Evolutionary conservation across 2,888 invertebrate genomes (phyloP), one percentile per base, ranked within the genome.

Genomic region (Augochlorella aurata): DNA sequence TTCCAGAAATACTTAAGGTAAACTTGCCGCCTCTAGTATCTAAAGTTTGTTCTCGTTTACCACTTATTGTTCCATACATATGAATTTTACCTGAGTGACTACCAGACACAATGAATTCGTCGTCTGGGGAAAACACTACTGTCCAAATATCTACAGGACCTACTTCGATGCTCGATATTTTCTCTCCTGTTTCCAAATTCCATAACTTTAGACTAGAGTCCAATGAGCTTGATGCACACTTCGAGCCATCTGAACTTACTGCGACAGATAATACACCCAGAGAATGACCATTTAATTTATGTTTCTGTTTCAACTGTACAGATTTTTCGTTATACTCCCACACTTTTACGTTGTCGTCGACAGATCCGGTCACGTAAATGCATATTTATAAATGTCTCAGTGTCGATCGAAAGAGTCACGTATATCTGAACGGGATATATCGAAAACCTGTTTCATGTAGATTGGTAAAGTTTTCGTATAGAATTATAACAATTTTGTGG

Each of bases 121-220:
- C 97, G 94, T 99, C 99, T 0, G 99, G 98, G 2, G 99, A 99
- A 94, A 99, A 99, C 54, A 97, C 97, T 2, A 99, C 96, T 0
- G 98, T 98, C 99, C 99, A 99, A 68, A 98, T 96, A 94, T 99
- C 98, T n/a, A 97, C 96, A 0, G 98, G 97, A 0, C 98, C 98
- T 54, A 97, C 97, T 91, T 98, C 98, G 89, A 99, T 96, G 89
- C 96, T 96, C 84, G 97, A 97, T 79, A 97, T 95, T 94, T 97
- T 97, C 82, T 98, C 97, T 0, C 98, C 98, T 18, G 96, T 95
- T 84, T 96, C 96, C 49, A 99, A 95, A 91, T 99, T 97, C 99
- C 99, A 99, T 70, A 99, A 94, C 90, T 97, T 96, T 85, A 99
- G 95, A 86, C 97, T 97, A 0, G 98, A 98, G 93, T 99, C 99